These are phyloP conservation scores for Lethocerus indicus DNA, from an alignment of 1,140 invertebrate species.

Conservation along the genomic window DNA sequence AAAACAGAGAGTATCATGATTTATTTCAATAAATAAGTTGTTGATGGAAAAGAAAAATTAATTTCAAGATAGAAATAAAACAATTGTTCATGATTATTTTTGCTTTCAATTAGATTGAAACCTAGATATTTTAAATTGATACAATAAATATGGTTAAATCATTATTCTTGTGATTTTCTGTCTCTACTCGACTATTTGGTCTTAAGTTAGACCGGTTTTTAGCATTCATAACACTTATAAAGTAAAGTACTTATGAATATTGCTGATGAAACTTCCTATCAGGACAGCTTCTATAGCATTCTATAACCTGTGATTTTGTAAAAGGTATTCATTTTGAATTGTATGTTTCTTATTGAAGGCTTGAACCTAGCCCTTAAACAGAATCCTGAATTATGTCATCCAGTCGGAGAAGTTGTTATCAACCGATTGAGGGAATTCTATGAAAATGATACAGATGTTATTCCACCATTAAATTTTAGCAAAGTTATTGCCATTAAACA, in stretches of 20 bases:
- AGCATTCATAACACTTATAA: not conserved
- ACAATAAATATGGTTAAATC: no score
- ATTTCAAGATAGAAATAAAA: no score
- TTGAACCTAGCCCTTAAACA: constrained; percentile 12
- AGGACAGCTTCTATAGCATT: not conserved
- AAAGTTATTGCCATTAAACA: constrained; percentile 14
- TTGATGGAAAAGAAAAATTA: no score
- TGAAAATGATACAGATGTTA: constrained; percentile 12
- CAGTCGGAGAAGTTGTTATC: constrained; percentile 15
- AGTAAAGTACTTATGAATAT: not conserved
- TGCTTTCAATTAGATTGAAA: no score
- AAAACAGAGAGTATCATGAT: no score
- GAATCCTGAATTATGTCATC: constrained; percentile 18
- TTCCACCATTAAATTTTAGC: constrained; percentile 16
- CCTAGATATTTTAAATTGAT: no score
- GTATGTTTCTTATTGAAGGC: constrained; percentile 10
- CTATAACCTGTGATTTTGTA: not conserved
- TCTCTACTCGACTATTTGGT: no score
- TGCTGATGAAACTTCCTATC: not conserved
- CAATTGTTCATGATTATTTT: no score
- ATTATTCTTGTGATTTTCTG: no score
- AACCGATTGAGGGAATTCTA: constrained; percentile 18
- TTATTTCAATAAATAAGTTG: no score
- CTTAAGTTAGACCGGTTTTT: not conserved
- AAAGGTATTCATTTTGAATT: not conserved